Base-by-base conservation (phyloP, 2,888 invertebrate species). In the Willowsia nigromaculata region DNA sequence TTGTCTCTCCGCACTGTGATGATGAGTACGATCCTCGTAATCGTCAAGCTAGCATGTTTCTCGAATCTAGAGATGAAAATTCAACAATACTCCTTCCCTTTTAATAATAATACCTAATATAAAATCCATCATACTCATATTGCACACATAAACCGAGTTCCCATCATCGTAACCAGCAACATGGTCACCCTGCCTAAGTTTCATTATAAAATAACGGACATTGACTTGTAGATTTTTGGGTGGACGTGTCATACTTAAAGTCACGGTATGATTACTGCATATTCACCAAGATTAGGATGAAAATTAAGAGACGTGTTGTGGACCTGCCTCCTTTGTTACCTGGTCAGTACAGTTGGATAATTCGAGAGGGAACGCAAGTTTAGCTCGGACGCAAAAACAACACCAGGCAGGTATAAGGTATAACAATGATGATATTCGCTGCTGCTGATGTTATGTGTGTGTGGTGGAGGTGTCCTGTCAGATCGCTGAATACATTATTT, bases 131-230 rank as follows among this genome's bases (percentile, higher is more conserved):
- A 80, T 88, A 9, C 74, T 59, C 82, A 88, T 88, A 88, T 76
- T 74, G 88, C 82, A 88, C 88, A 81, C 65, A 59, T 22, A 83
- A 43, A 30, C 40, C 71, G 53, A n/a, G n/a, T n/a, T n/a, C n/a
- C 74, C 71, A 33, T 78, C 50, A 65, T 33, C 30, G 50, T 80
- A 59, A n/a, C 27, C 37, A 68, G 40, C 68, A 56, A 27, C 82
- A 59, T 62, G 62, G 27, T 15, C 18, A 56, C 65, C 50, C 43
- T 85, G 62, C 62, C 43, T 59, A 59, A 71, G 37, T 88, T 88
- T 88, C 88, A 88, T 81, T 86, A 86, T 86, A 82, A 88, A 82
- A 82, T 88, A 88, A 88, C 88, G 88, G 88, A 82, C 88, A 88
- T 88, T 88, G 88, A 88, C 88, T 88, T 88, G 71, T 88, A 37